Evolutionary conservation across 2,797 vertebrate species (phyloP).

Genomic region (Sibirionetta formosa): DNA sequence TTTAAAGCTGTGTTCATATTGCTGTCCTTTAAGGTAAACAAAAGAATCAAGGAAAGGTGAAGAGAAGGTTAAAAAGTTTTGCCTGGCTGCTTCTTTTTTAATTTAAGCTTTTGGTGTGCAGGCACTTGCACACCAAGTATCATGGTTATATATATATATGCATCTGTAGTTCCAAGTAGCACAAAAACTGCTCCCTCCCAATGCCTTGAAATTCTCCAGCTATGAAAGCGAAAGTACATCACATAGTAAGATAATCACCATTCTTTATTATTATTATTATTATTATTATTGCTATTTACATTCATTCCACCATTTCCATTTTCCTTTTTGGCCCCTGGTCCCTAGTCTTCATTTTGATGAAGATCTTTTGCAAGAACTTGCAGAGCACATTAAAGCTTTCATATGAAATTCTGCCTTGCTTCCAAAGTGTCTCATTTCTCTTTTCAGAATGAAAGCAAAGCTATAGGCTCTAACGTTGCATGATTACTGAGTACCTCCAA

Average conservation of each 20-base stretch:
- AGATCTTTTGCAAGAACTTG: background rate
- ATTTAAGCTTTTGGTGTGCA: background rate
- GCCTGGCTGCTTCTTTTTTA: background rate
- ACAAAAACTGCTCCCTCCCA: background rate
- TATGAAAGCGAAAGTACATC: background rate
- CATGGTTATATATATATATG: background rate
- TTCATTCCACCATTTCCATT: background rate
- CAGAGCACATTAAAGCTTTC: background rate
- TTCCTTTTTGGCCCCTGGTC: background rate
- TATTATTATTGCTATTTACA: background rate
- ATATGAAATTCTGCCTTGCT: background rate
- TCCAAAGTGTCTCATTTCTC: background rate
- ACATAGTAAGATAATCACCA: background rate
- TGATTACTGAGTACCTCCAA: background rate
- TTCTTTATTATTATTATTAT: no score
- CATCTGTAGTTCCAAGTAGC: background rate
- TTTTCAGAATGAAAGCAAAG: background rate
- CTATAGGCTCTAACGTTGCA: background rate
- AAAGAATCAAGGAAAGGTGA: background rate
- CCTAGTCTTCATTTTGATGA: background rate
- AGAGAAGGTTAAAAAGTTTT: background rate
- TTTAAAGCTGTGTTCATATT: background rate
- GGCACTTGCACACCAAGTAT: background rate
- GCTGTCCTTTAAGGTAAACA: background rate
- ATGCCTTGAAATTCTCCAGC: background rate